Base-by-base conservation (phyloP, 2,888 invertebrate genomes). In the Cheilosia impressa region DNA sequence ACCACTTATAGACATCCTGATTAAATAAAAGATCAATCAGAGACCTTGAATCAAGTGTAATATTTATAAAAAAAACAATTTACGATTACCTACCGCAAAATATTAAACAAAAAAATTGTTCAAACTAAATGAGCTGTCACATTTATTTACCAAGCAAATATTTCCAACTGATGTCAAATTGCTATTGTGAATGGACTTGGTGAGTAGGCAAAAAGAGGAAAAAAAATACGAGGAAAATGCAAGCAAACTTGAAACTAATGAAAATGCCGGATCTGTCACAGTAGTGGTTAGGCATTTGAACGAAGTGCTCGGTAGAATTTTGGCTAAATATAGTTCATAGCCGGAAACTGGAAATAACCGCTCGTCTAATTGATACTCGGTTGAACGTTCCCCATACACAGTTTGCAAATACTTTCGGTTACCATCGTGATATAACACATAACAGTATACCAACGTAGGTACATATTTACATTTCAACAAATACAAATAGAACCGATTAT, bases 201-300 rank as follows among this genome's bases (percentile, higher is more conserved):
- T 34, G 5, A 22, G 10, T 13, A 34, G 22, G 38, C 41, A n/a
- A 66, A 53, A 52, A 27, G 76, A 10, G 13, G 52, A 17, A 41
- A 47, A 17, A 7, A 17, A 47, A 9, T 19, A 47, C 7, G 1
- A 9, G 27, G 9, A 27, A 24, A 19, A 17, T 22, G 50, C 34
- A 45, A 15, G 52, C 34, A 77, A 50, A 63, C 63, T 55, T 77
- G 45, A 60, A 58, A 53, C 34, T 6, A 27, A 63, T 45, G 22
- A 57, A 75, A 75, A 75, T 57, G 55, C 65, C 50, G 38, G 45
- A 19, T 34, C 27, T 69, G 69, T 55, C 50, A 50, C 72, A 76
- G 72, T 83, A 66, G 72, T 73, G 50, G 57, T 63, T 47, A 63
- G 47, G 17, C 53, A 22, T 47, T 50, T 57, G 66, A 27, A 27